phyloP scores from a whole-genome alignment of 2,888 invertebrate genomes.

The Boloria euphrosyne region DNA sequence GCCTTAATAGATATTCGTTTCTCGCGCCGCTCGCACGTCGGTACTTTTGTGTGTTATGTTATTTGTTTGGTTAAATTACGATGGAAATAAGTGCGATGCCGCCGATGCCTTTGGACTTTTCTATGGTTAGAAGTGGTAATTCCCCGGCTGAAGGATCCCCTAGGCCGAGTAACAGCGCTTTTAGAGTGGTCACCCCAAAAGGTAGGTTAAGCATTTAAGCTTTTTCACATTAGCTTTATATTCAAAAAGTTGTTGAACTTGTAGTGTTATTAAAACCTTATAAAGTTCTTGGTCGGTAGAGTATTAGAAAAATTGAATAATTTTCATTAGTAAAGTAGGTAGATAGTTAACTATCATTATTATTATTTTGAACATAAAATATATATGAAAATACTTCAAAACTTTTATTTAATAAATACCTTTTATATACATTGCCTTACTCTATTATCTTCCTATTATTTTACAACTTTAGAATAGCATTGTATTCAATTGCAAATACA shows the following conservation, averaged over 20 bases:
- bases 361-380: too few species aligned
- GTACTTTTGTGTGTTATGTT: slow-evolving; percentile 46
- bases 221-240: not conserved
- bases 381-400: too few species aligned
- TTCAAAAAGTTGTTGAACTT: not conserved
- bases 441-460: too few species aligned
- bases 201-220: slow-evolving; percentile 58
- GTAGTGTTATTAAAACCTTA: too few species aligned
- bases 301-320: too few species aligned
- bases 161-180: slow-evolving; percentile 82
- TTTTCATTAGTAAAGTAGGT: too few species aligned
- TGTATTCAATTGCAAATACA: too few species aligned
- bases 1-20: slow-evolving; percentile 71
- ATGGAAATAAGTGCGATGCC: slow-evolving; percentile 85
- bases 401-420: too few species aligned
- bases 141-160: slow-evolving; percentile 69
- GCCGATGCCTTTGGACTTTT: slow-evolving; percentile 86
- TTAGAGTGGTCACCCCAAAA: slow-evolving; percentile 86
- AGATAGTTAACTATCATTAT: too few species aligned
- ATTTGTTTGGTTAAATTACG: slow-evolving; percentile 50
- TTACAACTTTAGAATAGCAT: too few species aligned
- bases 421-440: too few species aligned
- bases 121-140: slow-evolving; percentile 77
- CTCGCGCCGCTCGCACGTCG: slow-evolving; percentile 72
- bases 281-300: too few species aligned